Base-by-base conservation (phyloP, 2,797 vertebrate species). In the Arctocebus calabarensis region DNA sequence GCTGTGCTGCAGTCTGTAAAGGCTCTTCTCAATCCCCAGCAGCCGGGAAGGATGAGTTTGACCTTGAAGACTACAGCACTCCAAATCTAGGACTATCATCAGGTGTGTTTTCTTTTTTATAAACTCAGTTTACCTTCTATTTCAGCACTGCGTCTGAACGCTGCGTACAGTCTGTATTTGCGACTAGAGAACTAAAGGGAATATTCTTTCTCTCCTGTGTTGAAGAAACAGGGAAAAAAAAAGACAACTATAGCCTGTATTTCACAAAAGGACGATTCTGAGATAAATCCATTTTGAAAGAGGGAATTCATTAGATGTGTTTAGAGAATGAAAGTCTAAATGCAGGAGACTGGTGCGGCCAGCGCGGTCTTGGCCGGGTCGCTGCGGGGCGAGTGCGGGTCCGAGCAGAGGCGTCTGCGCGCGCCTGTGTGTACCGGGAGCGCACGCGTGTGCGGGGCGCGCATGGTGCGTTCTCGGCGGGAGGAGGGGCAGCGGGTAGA, bases 271-370 rank as follows among this genome's bases (percentile, higher is more conserved):
- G 91, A 94, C 10, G 32, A 91, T 87, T 85, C 29, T 34, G 20
- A 32, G 43, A 70, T 68, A 71, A 90, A 40, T 75, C 55, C 29
- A 34, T 43, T 87, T 73, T 59, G 32, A 87, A 94, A 90, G 61
- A 88, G 34, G 66, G 66, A 91, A 93, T 86, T 91, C 40, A 79
- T 84, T 43, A 40, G 27, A 83, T 68, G 57, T 62, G 11, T 75
- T 55, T 91, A 79, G 32, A 92, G 40, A 95, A 79, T 78, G 86
- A 88, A 84, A 75, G 17, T 84, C 90, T 94, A 89, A 94, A 94
- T 84, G 84, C 55, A 91, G 90, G 23, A 73, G 43, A 23, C 68
- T n/a, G n/a, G 77, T 57, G 71, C 88, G 59, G 55, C 85, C 79
- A 37, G 17, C 74, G 71, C 78, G 57, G 64, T 82, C 92, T 71